Percentiles rank a stretch among this genome's conserved stretches.
These are phyloP conservation scores for Brachycybe producta DNA, from an alignment of 2,888 invertebrate species.

Conservation along the genomic window DNA sequence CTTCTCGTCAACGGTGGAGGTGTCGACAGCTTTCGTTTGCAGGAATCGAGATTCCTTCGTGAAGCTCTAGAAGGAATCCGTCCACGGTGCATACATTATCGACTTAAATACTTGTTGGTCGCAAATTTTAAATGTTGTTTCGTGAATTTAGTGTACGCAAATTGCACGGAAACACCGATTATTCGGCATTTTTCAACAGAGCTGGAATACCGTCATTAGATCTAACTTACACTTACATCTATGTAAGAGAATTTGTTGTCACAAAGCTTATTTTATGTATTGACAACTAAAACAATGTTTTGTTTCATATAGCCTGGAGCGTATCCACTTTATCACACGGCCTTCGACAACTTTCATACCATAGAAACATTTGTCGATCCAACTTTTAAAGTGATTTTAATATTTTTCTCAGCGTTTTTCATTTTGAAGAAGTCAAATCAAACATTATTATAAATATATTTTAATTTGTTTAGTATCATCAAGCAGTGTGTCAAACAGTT, in stretches of 20 bases:
- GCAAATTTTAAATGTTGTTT: neutral
- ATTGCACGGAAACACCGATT: slow-evolving; percentile 34
- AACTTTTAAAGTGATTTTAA: slow-evolving; percentile 16
- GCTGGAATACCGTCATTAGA: slow-evolving; percentile 38
- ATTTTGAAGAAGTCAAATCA: neutral
- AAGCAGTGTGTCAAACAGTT: slow-evolving; percentile 29
- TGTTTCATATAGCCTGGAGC: slow-evolving; percentile 19
- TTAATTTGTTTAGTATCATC: slow-evolving; percentile 27
- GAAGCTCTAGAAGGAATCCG: slow-evolving; percentile 5
- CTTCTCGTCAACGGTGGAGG: neutral
- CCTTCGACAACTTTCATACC: slow-evolving; percentile 34
- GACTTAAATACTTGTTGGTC: too few relatives aligned
- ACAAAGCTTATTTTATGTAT: too few relatives aligned
- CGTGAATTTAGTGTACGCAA: slow-evolving; percentile 4
- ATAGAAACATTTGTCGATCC: slow-evolving; percentile 28
- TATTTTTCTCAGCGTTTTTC: neutral
- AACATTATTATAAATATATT: neutral
- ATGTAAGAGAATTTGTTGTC: slow-evolving; percentile 3
- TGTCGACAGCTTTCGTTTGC: neutral
- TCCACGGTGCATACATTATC: slow-evolving; percentile 12
- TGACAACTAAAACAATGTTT: too few relatives aligned
- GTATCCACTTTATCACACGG: slow-evolving; percentile 36
- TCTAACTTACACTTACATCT: slow-evolving; percentile 30
- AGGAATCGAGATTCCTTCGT: slow-evolving; percentile 1
- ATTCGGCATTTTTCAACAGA: slow-evolving; percentile 34